Percentiles rank a stretch among this genome's conserved stretches.
Conservation (phyloP, 2,888 invertebrate species). For the Zygogramma bicolorata region DNA sequence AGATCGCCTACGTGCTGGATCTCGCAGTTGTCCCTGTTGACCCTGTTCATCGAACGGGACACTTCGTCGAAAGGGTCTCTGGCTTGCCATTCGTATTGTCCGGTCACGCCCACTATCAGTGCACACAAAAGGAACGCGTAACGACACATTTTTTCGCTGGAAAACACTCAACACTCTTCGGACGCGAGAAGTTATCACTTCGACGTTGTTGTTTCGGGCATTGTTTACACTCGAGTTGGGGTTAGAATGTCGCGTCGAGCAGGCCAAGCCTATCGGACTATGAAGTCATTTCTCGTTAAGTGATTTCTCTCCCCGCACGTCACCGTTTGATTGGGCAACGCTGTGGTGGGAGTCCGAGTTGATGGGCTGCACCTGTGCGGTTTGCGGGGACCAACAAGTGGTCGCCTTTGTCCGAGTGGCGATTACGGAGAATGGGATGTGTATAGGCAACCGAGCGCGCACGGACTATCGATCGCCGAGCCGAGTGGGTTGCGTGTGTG, state of each 20-base stretch:
- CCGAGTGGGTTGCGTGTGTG: not conserved
- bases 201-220: slow-evolving; percentile 24
- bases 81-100: slow-evolving; percentile 93
- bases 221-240: slow-evolving; percentile 27
- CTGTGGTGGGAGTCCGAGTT: slow-evolving; percentile 22
- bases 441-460: not conserved
- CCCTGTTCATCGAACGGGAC: slow-evolving; percentile 84
- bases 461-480: not conserved
- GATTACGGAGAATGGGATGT: not conserved
- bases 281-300: slow-evolving; percentile 47
- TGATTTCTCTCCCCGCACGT: slow-evolving; percentile 5
- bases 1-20: slow-evolving; percentile 88
- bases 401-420: not conserved
- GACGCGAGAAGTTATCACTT: not conserved
- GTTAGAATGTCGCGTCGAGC: slow-evolving; percentile 20
- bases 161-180: not conserved
- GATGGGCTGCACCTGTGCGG: slow-evolving; percentile 35
- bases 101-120: slow-evolving; percentile 70
- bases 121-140: slow-evolving; percentile 28
- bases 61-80: slow-evolving; percentile 93
- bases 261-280: slow-evolving; percentile 46
- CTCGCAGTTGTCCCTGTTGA: slow-evolving; percentile 89
- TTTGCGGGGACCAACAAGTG: slow-evolving; percentile 5
- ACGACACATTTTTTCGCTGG: slow-evolving; percentile 4
- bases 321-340: not conserved